Base-by-base conservation (phyloP, 2,113 vertebrate genomes). In the Donacobius atricapilla region DNA sequence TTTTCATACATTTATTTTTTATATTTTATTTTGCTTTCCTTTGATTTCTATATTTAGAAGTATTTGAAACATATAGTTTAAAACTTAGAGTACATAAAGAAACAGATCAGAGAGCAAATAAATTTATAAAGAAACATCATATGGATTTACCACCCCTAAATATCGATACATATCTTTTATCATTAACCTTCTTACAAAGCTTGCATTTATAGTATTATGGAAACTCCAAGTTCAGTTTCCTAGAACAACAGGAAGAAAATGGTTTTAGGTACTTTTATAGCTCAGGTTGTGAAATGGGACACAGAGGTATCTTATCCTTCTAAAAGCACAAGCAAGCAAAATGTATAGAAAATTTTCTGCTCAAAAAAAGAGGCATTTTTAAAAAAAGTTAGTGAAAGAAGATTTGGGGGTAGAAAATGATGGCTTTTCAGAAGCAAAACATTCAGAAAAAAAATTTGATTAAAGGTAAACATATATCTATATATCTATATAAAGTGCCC, bases 401-500 rank as follows among this genome's bases (percentile, higher is more conserved):
- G 9, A 40, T 70, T 57, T 82, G 0, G 3, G 17, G 11, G 30
- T n/a, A 40, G 11, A 23, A 76, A 83, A 47, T n/a, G 1, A 5
- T 37, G 66, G 5, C 16, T 93, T 91, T 89, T 70, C 21, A 47
- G n/a, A 23, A 53, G 10, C 6, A 25, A 77, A 70, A 66, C 3
- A 37, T 57, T 45, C 33, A 47, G 42, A 31, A 64, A 73, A 76
- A 76, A 83, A 24, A 21, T 33, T 30, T 21, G 8, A n/a, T 21
- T 54, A 15, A 77, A 30, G 1, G 4, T 33, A 56, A 47, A 87
- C 37, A 4, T 19, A 10, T 48, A 37, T 48, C 5, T 72, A 40
- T 23, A 42, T n/a, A 16, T 23, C 4, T 10, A 25, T 10, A 8
- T 23, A 17, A 28, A 47, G 10, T 22, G 0, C 5, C 14, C 7